Evolutionary conservation across 2,888 invertebrate species (phyloP), one percentile per base, ranked within the genome.

Genomic region (Salticus scenicus): DNA sequence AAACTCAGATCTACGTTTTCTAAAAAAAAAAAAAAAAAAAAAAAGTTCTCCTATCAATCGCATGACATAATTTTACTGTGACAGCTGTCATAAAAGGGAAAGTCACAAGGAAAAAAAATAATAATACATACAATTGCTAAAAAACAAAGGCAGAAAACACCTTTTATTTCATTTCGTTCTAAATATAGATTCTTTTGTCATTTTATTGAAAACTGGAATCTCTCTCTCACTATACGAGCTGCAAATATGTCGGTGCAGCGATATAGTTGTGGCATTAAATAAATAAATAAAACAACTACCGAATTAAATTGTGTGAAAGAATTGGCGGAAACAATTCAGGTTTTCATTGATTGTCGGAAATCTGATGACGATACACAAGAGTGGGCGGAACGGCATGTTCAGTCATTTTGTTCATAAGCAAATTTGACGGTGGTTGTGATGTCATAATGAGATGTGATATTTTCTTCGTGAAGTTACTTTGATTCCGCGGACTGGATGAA

Each of bases 181-280:
- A 77, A 83, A 83, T 77, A 73, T 83, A 83, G 83, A 67, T 47
- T 14, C 82, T 57, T 74, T 83, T 83, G 77, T 82, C 30, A 28
- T 28, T 31, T 5, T 27, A 69, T 37, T 37, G 47, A 31, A 73
- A 37, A 30, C 33, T 41, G 57, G 47, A 2, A 7, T 47, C 47
- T 47, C 47, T 14, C 47, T 47, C 17, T 5, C 47, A 2, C 47
- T 14, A n/a, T 37, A 37, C 37, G 37, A 37, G 37, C 37, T 37
- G 37, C 10, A 37, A 37, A 37, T 37, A 10, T 37, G 37, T 37
- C 10, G 37, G 7, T n/a, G n/a, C 37, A 37, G 10, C 37, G 37
- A 37, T 7, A 37, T 7, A 37, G 10, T 37, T 7, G 10, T 37
- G 10, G 10, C 37, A 37, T 37, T 7, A 37, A 7, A 37, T 7